Conservation (phyloP, 2,888 invertebrate species). For the Eumerus sabulonum region DNA sequence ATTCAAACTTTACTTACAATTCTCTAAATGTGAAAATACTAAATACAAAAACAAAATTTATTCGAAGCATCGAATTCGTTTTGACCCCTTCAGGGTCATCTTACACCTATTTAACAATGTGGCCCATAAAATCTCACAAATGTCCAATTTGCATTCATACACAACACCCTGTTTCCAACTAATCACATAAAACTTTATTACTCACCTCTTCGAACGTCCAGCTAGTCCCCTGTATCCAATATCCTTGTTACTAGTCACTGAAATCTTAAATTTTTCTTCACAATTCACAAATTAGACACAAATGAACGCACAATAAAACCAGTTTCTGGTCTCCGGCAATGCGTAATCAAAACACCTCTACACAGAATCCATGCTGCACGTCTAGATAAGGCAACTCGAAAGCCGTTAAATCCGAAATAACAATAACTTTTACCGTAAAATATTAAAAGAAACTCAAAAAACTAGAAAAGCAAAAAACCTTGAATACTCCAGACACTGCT, state of each 20-base stretch:
- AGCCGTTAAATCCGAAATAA: constrained; percentile 45
- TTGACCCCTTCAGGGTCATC: too few relatives aligned
- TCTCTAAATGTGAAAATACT: too few relatives aligned
- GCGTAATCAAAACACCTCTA: constrained; percentile 45
- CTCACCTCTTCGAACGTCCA: constrained; percentile 38
- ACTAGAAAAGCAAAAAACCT: constrained; percentile 14
- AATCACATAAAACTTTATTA: constrained; percentile 36
- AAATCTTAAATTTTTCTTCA: constrained; percentile 7
- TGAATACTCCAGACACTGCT: constrained; percentile 32
- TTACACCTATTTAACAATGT: too few relatives aligned
- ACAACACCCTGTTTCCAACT: constrained; percentile 10
- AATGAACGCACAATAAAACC: constrained; percentile 13
- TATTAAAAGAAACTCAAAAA: constrained; percentile 16
- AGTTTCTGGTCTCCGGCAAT: constrained; percentile 29
- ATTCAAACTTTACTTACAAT: too few relatives aligned
- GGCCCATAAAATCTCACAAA: too few relatives aligned
- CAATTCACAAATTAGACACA: constrained; percentile 40
- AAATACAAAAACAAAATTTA: too few relatives aligned
- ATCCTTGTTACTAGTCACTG: too few relatives aligned
- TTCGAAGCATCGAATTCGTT: too few relatives aligned
- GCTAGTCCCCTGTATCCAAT: too few relatives aligned
- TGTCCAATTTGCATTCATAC: background rate
- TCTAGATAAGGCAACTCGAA: constrained; percentile 58
- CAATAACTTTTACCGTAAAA: constrained; percentile 37
- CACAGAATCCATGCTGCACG: constrained; percentile 55